Percentiles rank a stretch among this genome's conserved stretches.
Conservation (phyloP, 2,888 invertebrate species). For the Chalcosyrphus nemorum region DNA sequence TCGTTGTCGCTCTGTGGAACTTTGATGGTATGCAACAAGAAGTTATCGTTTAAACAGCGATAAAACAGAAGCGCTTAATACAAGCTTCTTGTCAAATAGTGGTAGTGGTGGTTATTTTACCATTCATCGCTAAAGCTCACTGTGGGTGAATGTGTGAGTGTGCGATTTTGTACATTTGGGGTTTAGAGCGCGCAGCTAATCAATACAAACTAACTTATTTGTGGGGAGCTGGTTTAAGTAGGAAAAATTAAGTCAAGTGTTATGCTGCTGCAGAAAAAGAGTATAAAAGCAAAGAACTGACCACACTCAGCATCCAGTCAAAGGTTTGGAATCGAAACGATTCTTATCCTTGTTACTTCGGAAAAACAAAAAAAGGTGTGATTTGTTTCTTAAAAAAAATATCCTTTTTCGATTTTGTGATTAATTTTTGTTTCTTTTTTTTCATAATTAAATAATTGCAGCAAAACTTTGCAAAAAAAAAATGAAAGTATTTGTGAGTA, state of each 20-base stretch:
- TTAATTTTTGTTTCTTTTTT: constrained; percentile 63
- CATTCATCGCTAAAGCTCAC: constrained; percentile 37
- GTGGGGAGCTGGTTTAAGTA: constrained; percentile 60
- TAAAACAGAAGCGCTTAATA: constrained; percentile 44
- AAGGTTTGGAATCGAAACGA: constrained; percentile 82
- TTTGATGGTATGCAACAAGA: constrained; percentile 53
- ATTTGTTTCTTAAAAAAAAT: constrained; percentile 21
- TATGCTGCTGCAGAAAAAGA: constrained; percentile 68
- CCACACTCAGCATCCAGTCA: constrained; percentile 83
- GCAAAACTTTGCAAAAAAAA: constrained; percentile 74
- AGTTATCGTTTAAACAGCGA: constrained; percentile 47
- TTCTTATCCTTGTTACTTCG: constrained; percentile 80
- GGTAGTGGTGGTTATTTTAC: constrained; percentile 12
- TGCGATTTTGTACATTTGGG: constrained; percentile 67
- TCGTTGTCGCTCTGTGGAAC: constrained; percentile 11
- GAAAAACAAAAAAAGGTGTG: constrained; percentile 69
- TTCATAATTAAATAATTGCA: constrained; percentile 61
- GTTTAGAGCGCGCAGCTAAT: constrained; percentile 62
- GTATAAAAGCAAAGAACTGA: constrained; percentile 82
- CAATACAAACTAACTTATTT: constrained; percentile 40
- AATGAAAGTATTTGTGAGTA: constrained; percentile 85
- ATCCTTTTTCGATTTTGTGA: constrained; percentile 28
- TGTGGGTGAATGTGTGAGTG: constrained; percentile 66
- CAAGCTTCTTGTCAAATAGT: constrained; percentile 45
- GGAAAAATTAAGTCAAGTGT: constrained; percentile 67